A percentile compares a stretch with the other conserved stretches of the same genome.
phyloP scores from a whole-genome alignment of 2,113 vertebrate species.

The Corydoras sp. region DNA sequence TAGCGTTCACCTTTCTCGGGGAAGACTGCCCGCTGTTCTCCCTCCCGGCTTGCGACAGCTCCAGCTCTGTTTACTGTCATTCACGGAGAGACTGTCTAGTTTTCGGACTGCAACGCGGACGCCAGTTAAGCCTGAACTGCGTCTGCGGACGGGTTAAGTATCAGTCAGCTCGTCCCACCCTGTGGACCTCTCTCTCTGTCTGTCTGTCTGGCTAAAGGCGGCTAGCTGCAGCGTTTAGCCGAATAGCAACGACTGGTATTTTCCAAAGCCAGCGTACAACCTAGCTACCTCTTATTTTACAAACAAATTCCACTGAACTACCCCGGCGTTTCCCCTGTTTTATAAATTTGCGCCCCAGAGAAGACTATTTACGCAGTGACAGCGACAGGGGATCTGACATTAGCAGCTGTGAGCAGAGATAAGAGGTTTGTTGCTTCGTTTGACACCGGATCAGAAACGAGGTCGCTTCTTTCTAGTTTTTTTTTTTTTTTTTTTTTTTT shows the following conservation, averaged over 20 bases:
- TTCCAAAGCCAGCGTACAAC: constrained; percentile 18
- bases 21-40: background rate
- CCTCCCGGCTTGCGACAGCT: background rate
- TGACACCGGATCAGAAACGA: background rate
- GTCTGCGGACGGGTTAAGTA: constrained; percentile 18
- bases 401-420: constrained; percentile 8
- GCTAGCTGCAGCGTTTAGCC: constrained; percentile 39
- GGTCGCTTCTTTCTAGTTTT: background rate
- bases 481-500: background rate
- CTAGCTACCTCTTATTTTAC: constrained; percentile 26
- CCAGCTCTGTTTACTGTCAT: background rate
- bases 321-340: background rate
- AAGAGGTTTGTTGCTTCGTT: constrained; percentile 3
- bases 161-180: constrained; percentile 25
- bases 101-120: constrained; percentile 2
- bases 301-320: background rate
- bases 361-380: constrained; percentile 2
- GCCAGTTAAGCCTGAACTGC: constrained; percentile 1
- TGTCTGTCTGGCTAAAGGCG: constrained; percentile 22
- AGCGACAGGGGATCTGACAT: background rate
- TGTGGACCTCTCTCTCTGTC: constrained; percentile 9
- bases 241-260: constrained; percentile 14
- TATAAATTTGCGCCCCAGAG: background rate
- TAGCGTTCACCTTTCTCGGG: constrained; percentile 21
- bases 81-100: background rate